Evolutionary conservation across 2,888 invertebrate genomes (phyloP).

Genomic region (Lasioglossum villosulum): DNA sequence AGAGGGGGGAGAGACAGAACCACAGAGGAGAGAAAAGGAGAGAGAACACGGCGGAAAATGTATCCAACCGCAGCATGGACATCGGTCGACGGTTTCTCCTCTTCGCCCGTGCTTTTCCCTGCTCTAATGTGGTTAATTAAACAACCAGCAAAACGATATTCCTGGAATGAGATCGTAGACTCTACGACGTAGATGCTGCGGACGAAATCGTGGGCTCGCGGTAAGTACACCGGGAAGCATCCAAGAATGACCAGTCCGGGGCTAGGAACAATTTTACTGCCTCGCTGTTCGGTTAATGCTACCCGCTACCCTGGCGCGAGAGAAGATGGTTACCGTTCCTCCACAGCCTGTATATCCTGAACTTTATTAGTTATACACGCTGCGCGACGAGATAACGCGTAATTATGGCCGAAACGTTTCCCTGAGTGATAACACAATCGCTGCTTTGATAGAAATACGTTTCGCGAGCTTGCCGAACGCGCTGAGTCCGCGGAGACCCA

Average conservation of each 20-base stretch:
- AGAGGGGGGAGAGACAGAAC: constrained; percentile 6
- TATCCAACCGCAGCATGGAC: constrained; percentile 27
- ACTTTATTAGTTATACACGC: not conserved
- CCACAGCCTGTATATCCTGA: not conserved
- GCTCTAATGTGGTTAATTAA: constrained; percentile 46
- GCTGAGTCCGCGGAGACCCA: too few species aligned
- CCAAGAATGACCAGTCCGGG: not conserved
- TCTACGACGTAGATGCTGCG: not conserved
- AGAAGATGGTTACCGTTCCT: not conserved
- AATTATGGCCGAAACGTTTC: not conserved
- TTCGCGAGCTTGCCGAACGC: not conserved
- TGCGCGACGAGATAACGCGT: not conserved
- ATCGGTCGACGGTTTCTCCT: constrained; percentile 32
- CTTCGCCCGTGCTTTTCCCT: constrained; percentile 56
- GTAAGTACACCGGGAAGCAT: not conserved
- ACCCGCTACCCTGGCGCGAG: not conserved
- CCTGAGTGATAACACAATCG: not conserved
- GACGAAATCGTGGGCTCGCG: constrained; percentile 1
- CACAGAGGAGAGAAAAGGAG: constrained; percentile 3
- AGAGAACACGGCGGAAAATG: constrained; percentile 55
- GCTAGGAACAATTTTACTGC: constrained; percentile 8
- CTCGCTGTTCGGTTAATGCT: not conserved
- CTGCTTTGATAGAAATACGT: not conserved
- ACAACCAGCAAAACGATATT: constrained; percentile 32
- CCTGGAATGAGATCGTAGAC: constrained; percentile 18